A percentile compares a stretch with the other conserved stretches of the same genome.
Evolutionary conservation across 1,140 invertebrate genomes (phyloP).

Genomic region (Periplaneta americana): DNA sequence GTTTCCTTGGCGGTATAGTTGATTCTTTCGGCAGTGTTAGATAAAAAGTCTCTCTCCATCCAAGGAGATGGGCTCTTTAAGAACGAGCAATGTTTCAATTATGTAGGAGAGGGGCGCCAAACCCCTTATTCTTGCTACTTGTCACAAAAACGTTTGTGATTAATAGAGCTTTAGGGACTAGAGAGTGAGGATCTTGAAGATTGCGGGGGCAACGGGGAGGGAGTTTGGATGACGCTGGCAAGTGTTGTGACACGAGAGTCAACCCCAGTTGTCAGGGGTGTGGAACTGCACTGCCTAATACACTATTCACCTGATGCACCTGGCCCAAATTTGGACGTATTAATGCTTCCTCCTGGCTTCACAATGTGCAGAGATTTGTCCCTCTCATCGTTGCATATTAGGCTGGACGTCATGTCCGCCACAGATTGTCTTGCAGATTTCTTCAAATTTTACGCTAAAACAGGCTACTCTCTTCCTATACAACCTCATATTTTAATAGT

Average conservation of each 20-base stretch:
- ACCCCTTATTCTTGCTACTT: neutral
- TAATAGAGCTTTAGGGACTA: neutral
- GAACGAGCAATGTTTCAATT: conserved; percentile 6
- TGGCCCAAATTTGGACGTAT: too few species aligned
- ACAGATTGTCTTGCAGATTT: too few species aligned
- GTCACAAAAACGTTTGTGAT: neutral
- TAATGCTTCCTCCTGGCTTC: too few species aligned
- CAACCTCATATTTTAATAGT: too few species aligned
- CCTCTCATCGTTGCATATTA: too few species aligned
- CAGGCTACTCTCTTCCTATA: too few species aligned
- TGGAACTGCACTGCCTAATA: neutral
- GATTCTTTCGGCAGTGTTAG: too few species aligned
- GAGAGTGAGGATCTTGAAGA: neutral
- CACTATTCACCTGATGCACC: neutral
- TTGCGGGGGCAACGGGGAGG: neutral
- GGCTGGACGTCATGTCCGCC: too few species aligned
- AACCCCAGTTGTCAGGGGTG: neutral
- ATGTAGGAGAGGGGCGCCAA: neutral
- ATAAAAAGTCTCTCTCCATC: neutral
- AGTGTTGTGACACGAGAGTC: neutral
- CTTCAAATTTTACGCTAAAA: too few species aligned
- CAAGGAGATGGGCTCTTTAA: neutral
- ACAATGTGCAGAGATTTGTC: too few species aligned
- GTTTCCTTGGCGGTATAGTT: too few species aligned
- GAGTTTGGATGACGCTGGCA: neutral